A percentile compares a stretch with the other conserved stretches of the same genome.
Evolutionary conservation across 1,140 invertebrate genomes (phyloP).

Genomic region (Drosophila ananassae): DNA sequence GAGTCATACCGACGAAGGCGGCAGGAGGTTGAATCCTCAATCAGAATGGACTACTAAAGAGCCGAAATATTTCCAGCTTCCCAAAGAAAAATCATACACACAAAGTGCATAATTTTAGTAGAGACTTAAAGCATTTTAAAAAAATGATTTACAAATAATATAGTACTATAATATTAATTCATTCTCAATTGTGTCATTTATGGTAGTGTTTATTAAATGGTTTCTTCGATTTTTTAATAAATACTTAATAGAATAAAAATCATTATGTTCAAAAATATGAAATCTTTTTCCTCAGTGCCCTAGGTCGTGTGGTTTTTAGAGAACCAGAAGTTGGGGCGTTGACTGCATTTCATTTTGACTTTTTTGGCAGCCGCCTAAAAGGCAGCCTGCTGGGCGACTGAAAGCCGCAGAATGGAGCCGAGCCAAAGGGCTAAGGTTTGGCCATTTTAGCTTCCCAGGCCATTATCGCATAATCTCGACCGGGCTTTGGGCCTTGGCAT

Average conservation of each 20-base stretch:
- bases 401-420: constrained; percentile 33
- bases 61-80: constrained; percentile 54
- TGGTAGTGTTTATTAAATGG: no score
- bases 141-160: no score
- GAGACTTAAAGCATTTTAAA: no score
- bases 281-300: not conserved
- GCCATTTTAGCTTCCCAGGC: constrained; percentile 26
- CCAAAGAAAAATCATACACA: constrained; percentile 61
- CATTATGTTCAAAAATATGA: no score
- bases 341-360: constrained; percentile 70
- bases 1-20: constrained; percentile 8
- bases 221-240: not conserved
- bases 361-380: constrained; percentile 66
- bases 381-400: constrained; percentile 63
- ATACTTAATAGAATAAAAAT: not conserved
- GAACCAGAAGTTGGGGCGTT: constrained; percentile 37
- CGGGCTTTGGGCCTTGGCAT: constrained; percentile 33
- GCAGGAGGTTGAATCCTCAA: constrained; percentile 23
- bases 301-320: constrained; percentile 13
- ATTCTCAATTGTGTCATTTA: no score
- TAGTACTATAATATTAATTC: no score
- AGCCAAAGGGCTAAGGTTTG: constrained; percentile 12
- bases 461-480: constrained; percentile 70
- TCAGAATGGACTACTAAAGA: constrained; percentile 39
- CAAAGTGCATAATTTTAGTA: not conserved